Base-by-base conservation (phyloP, 2,888 invertebrate genomes). In the Andrena praecox region DNA sequence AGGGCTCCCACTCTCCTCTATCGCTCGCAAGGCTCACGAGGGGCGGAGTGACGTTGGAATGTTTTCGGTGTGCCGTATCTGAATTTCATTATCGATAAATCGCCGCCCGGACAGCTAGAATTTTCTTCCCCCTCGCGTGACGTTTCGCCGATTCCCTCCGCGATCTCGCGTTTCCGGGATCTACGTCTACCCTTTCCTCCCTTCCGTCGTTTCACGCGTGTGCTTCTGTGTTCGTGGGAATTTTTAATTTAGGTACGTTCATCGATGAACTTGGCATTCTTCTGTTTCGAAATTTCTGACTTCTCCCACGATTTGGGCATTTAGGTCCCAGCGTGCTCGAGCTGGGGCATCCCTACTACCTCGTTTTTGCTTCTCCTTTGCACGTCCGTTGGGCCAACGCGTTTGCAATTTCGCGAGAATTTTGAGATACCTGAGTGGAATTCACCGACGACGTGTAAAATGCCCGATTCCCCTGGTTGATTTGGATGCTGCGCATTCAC, bases 81-180 rank as follows among this genome's bases (percentile, higher is more conserved):
- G 75, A 81, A 82, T 82, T 81, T 81, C 75, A 62, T 82, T 81
- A 82, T 81, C 75, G 82, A 81, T 74, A 82, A 81, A 82, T 82
- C 81, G 66, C 27, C 6, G 6, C 7, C 35, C 10, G 79, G 48
- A 68, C 78, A 33, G 77, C 63, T 79, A 33, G 48, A 35, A 78
- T 64, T 69, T 78, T 78, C 68, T 56, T 27, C 24, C n/a, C 31
- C 48, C 69, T 78, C 20, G 69, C 78, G 69, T 77, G 63, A 63
- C 78, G 63, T 63, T 69, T 27, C 78, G 29, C 48, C 60, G 20
- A 71, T 48, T 60, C 60, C 29, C 69, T 16, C 24, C 29, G 12
- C 16, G 29, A 56, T 56, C 31, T 4, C 29, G 35, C 42, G 20
- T 62, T 71, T 16, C 60, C 31, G 60, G 12, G 60, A 29, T 62